These are phyloP conservation scores for Ernsta delagoae DNA, from an alignment of 2,888 invertebrate genomes.

Conservation along the genomic window DNA sequence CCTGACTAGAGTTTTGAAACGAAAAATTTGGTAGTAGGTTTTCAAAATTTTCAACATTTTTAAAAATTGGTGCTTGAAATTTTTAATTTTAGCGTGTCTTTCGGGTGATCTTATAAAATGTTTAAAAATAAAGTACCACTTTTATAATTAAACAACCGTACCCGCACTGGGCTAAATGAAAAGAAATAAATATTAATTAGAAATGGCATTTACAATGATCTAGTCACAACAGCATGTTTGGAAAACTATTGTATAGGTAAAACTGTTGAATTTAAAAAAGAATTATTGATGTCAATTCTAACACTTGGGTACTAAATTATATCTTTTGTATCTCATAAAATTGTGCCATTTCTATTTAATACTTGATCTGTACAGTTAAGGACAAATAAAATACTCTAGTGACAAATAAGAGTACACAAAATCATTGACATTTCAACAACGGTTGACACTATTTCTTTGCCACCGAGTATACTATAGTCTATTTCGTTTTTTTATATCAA, in stretches of 20 bases:
- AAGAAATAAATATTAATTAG: constrained; percentile 15
- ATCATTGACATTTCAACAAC: constrained; percentile 27
- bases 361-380: constrained; percentile 16
- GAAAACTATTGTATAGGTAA: too few relatives aligned
- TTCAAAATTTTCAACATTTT: not conserved
- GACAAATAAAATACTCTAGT: constrained; percentile 30
- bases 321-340: not conserved
- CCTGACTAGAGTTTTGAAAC: not conserved
- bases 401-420: constrained; percentile 18
- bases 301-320: not conserved
- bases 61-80: not conserved
- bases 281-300: not conserved
- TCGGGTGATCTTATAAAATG: not conserved
- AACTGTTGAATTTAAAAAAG: too few relatives aligned
- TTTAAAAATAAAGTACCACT: constrained; percentile 19
- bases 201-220: not conserved
- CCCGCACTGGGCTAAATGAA: constrained; percentile 4
- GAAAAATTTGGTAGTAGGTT: not conserved
- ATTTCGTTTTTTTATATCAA: constrained; percentile 2
- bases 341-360: constrained; percentile 11
- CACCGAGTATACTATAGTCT: constrained; percentile 20
- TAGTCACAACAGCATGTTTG: too few relatives aligned
- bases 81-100: not conserved
- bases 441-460: constrained; percentile 22
- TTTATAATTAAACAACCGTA: constrained; percentile 17